Conservation (phyloP, 2,797 vertebrate species). For the Rhyacichthys aspro region DNA sequence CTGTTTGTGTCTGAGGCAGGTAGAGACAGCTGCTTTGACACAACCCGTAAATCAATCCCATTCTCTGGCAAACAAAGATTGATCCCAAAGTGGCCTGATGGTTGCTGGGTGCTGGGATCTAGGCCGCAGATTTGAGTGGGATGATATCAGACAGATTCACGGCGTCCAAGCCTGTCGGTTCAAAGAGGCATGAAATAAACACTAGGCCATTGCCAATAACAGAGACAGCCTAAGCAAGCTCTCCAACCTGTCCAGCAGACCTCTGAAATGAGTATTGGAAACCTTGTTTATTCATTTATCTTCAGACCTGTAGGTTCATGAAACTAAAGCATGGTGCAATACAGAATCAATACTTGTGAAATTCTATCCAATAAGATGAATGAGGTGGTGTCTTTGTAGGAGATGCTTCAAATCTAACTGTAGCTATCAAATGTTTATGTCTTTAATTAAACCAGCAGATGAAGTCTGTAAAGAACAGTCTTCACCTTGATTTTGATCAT, state of each 20-base stretch:
- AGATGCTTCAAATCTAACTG: conserved; percentile 34
- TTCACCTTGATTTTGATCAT: conserved; percentile 27
- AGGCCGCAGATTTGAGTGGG: conserved; percentile 79
- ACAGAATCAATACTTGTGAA: conserved; percentile 49
- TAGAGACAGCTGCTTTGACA: conserved; percentile 80
- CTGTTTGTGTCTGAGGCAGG: conserved; percentile 73
- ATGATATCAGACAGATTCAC: conserved; percentile 80
- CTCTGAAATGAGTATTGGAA: conserved; percentile 65
- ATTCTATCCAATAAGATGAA: conserved; percentile 27
- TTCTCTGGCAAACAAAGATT: conserved; percentile 81
- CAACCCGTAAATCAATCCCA: conserved; percentile 84
- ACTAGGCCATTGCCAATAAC: conserved; percentile 69
- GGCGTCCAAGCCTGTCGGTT: conserved; percentile 73
- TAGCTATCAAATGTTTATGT: conserved; percentile 19
- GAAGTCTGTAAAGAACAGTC: conserved; percentile 10
- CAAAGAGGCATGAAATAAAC: conserved; percentile 85
- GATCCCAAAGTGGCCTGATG: conserved; percentile 77
- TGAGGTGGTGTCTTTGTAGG: conserved; percentile 12
- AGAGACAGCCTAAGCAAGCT: conserved; percentile 56
- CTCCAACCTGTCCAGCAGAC: conserved; percentile 58
- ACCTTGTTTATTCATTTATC: conserved; percentile 64
- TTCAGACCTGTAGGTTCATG: conserved; percentile 54
- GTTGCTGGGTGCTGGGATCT: conserved; percentile 67
- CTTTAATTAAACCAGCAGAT: conserved; percentile 15
- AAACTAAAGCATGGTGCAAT: conserved; percentile 57